Conservation (phyloP, 2,113 vertebrate genomes). For the Grammomys surdaster region DNA sequence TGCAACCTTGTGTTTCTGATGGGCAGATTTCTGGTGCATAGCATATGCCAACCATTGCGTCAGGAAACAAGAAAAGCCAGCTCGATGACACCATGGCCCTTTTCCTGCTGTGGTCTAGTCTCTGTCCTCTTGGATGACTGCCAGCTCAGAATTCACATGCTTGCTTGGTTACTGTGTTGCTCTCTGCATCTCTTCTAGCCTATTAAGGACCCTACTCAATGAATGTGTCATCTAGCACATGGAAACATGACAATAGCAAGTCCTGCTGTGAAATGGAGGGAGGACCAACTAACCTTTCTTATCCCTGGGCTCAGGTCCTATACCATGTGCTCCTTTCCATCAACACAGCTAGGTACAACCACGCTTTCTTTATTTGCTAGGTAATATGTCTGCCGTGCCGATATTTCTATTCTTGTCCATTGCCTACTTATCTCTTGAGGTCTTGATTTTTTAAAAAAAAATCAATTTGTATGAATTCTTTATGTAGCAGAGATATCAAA, state of each 20-base stretch:
- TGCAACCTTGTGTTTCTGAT: background rate
- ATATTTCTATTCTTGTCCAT: conserved; percentile 69
- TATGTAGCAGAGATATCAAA: conserved; percentile 73
- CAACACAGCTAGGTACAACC: background rate
- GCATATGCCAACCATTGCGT: too few relatives aligned
- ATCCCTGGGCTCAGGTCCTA: background rate
- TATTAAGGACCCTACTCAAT: background rate
- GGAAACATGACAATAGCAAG: background rate
- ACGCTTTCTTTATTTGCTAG: conserved; percentile 16
- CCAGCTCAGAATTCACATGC: background rate
- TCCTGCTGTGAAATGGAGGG: background rate
- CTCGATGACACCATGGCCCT: background rate
- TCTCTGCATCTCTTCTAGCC: background rate
- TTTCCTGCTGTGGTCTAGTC: background rate
- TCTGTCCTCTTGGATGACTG: background rate
- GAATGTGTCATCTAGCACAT: fast-evolving
- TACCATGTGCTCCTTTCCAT: background rate
- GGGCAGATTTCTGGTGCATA: background rate
- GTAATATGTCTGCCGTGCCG: conserved; percentile 2
- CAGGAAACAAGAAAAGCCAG: background rate
- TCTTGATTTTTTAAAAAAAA: conserved; percentile 67
- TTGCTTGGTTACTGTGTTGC: background rate
- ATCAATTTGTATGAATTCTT: conserved; percentile 80
- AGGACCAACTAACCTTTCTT: background rate
- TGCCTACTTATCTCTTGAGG: conserved; percentile 55